These are phyloP conservation scores for Sula dactylatra DNA, from an alignment of 2,113 vertebrate species.

Conservation along the genomic window DNA sequence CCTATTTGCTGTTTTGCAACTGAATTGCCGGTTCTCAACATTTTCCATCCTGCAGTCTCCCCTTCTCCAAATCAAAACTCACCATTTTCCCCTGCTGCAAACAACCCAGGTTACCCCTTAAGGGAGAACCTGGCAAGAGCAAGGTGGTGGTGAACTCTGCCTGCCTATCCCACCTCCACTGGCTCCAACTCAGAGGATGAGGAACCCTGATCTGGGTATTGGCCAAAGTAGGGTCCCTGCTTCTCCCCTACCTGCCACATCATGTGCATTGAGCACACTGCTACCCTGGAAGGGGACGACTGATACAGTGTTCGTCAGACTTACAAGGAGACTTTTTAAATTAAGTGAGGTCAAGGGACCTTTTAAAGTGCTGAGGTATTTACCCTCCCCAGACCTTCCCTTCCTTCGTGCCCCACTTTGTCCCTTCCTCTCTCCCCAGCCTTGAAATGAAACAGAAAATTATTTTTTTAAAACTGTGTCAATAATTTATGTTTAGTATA, in stretches of 20 bases:
- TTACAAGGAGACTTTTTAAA: background rate
- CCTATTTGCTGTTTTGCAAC: background rate
- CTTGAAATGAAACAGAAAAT: slow-evolving; percentile 77
- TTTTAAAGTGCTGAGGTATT: slow-evolving; percentile 63
- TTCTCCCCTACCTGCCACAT: background rate
- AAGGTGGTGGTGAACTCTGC: background rate
- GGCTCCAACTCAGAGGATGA: background rate
- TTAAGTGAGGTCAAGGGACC: slow-evolving; percentile 10
- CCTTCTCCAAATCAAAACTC: background rate
- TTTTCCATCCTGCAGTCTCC: background rate
- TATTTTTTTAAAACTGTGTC: slow-evolving; percentile 80
- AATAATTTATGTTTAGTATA: slow-evolving; percentile 81
- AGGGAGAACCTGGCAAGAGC: background rate
- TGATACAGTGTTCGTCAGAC: background rate
- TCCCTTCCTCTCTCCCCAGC: slow-evolving; percentile 20
- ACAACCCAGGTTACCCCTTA: background rate
- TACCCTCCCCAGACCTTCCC: background rate
- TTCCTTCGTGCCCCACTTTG: background rate
- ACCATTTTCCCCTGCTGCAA: background rate
- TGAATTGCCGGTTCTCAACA: background rate
- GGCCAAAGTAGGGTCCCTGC: background rate
- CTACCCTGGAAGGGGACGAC: background rate
- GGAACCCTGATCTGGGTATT: background rate
- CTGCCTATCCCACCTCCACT: background rate
- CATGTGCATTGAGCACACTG: background rate